These are phyloP conservation scores for Drosophila virilis DNA, from an alignment of 1,140 invertebrate species.

Conservation along the genomic window DNA sequence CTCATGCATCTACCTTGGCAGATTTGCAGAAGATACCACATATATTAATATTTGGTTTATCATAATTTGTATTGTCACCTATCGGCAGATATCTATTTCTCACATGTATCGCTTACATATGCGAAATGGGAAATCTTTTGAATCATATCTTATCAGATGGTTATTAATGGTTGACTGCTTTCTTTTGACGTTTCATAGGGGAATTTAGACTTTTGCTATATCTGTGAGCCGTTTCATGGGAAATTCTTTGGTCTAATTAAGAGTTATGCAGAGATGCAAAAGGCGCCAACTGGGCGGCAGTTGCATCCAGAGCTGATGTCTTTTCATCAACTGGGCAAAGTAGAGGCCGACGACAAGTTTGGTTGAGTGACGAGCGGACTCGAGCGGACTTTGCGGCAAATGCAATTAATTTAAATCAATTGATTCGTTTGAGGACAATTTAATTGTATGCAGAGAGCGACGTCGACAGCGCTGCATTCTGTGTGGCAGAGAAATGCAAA, in stretches of 20 bases:
- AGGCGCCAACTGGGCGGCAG: slow-evolving; percentile 57
- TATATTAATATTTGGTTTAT: too few relatives aligned
- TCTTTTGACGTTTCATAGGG: slow-evolving; percentile 4
- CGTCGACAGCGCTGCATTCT: slow-evolving; percentile 28
- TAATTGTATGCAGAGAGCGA: slow-evolving; percentile 78
- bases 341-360: background rate
- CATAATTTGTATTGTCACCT: background rate
- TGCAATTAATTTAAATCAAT: slow-evolving; percentile 84
- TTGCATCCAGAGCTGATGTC: slow-evolving; percentile 37
- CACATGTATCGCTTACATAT: slow-evolving; percentile 39
- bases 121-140: background rate
- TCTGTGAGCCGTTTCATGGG: background rate
- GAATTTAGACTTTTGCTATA: slow-evolving; percentile 16
- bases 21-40: too few relatives aligned
- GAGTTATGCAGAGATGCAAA: slow-evolving; percentile 42
- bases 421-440: slow-evolving; percentile 84
- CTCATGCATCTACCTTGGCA: too few relatives aligned
- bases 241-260: slow-evolving; percentile 72
- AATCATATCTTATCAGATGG: slow-evolving; percentile 11
- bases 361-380: slow-evolving; percentile 12
- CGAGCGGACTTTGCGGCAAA: slow-evolving; percentile 76
- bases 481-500: slow-evolving; percentile 39
- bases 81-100: slow-evolving; percentile 6
- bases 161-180: slow-evolving; percentile 6
- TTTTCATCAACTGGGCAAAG: slow-evolving; percentile 34